Percentiles rank a stretch among this genome's conserved stretches.
phyloP scores from a whole-genome alignment of 2,888 invertebrate species.

The Chaetogeoica ovagalla region DNA sequence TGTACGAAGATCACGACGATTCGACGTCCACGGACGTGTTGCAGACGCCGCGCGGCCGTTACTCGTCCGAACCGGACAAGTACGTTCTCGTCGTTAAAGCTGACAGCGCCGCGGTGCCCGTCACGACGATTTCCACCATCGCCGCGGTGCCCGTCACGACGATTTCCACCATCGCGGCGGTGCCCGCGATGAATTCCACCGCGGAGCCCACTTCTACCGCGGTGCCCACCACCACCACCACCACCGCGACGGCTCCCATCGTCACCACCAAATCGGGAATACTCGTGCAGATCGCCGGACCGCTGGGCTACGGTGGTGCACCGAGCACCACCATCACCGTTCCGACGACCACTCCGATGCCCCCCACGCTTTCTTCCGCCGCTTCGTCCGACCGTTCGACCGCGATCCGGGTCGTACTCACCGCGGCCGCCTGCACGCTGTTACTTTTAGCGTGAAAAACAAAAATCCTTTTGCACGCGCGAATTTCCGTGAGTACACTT shows the following conservation, averaged over 20 bases:
- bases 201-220: not conserved
- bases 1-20: slow-evolving; percentile 9
- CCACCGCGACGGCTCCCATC: no score
- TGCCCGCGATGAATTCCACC: not conserved
- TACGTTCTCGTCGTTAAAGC: not conserved
- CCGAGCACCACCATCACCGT: not conserved
- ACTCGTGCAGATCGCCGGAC: slow-evolving; percentile 18
- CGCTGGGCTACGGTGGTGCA: not conserved
- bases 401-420: not conserved
- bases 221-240: not conserved
- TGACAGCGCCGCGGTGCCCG: not conserved
- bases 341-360: not conserved
- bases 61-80: not conserved
- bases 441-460: not conserved
- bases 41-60: not conserved
- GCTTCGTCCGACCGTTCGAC: not conserved
- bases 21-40: not conserved
- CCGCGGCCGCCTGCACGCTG: no score
- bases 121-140: not conserved
- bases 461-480: no score
- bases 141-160: not conserved
- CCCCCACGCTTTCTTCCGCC: not conserved
- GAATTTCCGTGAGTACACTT: no score
- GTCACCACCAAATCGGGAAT: not conserved
- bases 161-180: no score